Evolutionary conservation across 2,797 vertebrate species (phyloP).

Genomic region (Cyprinodon diabolis): DNA sequence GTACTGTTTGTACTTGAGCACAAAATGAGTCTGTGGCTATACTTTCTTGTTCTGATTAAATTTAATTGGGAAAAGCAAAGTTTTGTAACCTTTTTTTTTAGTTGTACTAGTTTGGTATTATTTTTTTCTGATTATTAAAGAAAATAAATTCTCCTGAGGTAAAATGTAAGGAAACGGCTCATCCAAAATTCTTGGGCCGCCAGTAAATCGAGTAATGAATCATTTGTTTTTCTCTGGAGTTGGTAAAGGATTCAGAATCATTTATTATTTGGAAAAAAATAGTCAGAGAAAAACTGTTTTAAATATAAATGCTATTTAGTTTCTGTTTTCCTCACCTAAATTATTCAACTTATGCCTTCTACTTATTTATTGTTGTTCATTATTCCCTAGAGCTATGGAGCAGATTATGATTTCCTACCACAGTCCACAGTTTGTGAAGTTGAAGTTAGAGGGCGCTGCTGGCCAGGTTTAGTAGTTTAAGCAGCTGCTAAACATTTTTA

Average conservation of each 20-base stretch:
- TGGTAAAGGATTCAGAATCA: neutral
- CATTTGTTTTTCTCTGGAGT: conserved; percentile 27
- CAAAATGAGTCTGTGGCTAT: neutral
- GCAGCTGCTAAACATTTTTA: conserved; percentile 12
- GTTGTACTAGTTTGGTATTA: neutral
- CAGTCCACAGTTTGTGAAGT: conserved; percentile 20
- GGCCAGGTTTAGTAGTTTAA: conserved; percentile 17
- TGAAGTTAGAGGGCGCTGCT: conserved; percentile 5
- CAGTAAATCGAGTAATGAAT: conserved; percentile 13
- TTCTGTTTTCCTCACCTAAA: neutral
- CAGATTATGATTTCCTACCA: conserved; percentile 10
- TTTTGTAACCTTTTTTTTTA: neutral
- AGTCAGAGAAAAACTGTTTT: conserved; percentile 13
- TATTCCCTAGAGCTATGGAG: neutral
- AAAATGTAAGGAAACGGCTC: conserved; percentile 29
- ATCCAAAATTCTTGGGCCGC: neutral
- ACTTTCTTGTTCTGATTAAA: conserved; percentile 1
- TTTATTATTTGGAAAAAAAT: neutral
- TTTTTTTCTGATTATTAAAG: conserved; percentile 4
- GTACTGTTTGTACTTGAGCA: neutral
- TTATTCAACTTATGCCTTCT: neutral
- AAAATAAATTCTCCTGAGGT: conserved; percentile 3
- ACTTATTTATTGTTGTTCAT: neutral
- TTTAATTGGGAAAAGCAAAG: neutral
- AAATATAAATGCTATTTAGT: conserved; percentile 20